Base-by-base conservation (phyloP, 1,140 invertebrate genomes). In the Leptinotarsa defecta region DNA sequence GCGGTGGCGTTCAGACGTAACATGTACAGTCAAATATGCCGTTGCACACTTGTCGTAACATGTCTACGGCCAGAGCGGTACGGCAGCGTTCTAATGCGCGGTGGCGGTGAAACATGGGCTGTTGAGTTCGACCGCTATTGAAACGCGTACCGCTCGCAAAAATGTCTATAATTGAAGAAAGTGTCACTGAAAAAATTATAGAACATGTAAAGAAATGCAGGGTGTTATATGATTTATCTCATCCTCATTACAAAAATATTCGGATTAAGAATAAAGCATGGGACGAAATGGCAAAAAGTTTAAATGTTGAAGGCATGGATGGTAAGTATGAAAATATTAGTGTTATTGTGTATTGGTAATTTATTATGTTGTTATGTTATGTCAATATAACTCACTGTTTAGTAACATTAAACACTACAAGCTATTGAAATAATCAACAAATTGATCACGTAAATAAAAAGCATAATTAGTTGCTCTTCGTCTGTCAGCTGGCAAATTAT, bases 121-220 rank as follows among this genome's bases (percentile, higher is more conserved):
- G 63, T 65, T 20, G 20, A 17, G 63, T 65, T 74, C 68, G 20
- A 70, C 69, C 27, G 68, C 74, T 34, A 34, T 34, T 34, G 27
- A 34, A 34, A 34, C 27, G 27, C 6, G 68, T 48, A 34, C 61
- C 52, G 67, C 57, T 19, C 34, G 24, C 22, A 57, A 61, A 65
- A 64, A 73, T 43, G n/a, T 15, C 27, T 43, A n/a, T 57, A 19
- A 43, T 61, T 17, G 68, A 52, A 67, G 20, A 64, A 48, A 48
- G 68, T 70, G 48, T 70, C 8, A 74, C 74, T 27, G 74, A 74
- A 52, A 52, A 57, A 69, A 61, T 74, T 68, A 74, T 74, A 24
- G 57, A 74, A 74, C 69, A 65, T 75, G 48, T 71, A 19, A 75
- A 75, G 52, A 71, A 71, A 70, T 61, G 70, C 43, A 75, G 48